Evolutionary conservation across 1,140 invertebrate species (phyloP), one percentile per base, ranked within the genome.

Genomic region (Drosophila nikananu): DNA sequence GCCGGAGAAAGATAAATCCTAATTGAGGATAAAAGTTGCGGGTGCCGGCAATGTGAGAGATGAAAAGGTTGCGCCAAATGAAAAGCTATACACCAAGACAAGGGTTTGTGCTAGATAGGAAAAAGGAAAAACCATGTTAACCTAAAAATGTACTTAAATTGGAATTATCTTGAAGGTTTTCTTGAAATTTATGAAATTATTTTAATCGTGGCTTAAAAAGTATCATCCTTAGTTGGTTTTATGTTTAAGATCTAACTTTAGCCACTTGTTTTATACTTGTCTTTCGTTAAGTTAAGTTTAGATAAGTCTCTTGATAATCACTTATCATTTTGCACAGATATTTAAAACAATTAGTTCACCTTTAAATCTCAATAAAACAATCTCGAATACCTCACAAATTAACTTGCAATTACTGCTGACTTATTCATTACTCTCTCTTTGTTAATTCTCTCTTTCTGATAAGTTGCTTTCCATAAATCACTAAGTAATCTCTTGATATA

Each of bases 11-110:
- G 67, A 72, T 74, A 73, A 61, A 52, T 60, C 55, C 55, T 74
- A 74, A 74, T 73, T 65, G 48, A 57, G 54, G 52, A 63, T 59
- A 67, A 39, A 60, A 67, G 42, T 42, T 57, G 75, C 64, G 74
- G 72, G 58, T 73, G 67, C 27, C 37, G 10, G 15, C 27, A 12
- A 19, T 37, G n/a, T n/a, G 23, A 42, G 42, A 60, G 67, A 73
- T 73, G 46, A 72, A 73, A 73, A 48, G 70, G 27, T 58, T 48
- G 49, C 52, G 4, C 19, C 42, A 57, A 32, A 58, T 54, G 48
- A 37, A 27, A 63, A 63, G 25, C 30, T 23, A 30, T 62, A n/a
- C 62, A 25, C 21, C 7, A 39, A 57, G 35, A 57, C 54, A 57
- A 57, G 54, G 21, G 54, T n/a, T 12, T 57, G 54, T 57, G 21